phyloP scores from a whole-genome alignment of 1,140 invertebrate species.

The Bacillus rossius region DNA sequence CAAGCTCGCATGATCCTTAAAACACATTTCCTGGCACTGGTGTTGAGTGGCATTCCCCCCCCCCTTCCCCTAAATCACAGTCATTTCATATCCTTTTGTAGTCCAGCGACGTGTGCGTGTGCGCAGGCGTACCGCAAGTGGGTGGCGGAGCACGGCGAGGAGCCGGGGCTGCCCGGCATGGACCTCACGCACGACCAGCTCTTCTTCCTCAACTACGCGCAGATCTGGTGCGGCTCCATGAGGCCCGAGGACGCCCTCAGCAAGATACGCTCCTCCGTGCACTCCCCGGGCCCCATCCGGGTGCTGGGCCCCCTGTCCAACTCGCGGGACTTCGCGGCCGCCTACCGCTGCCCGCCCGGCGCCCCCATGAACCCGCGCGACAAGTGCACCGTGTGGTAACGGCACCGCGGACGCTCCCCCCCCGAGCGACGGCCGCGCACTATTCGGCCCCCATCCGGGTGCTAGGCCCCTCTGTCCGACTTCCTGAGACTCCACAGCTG shows the following conservation, averaged over 20 bases:
- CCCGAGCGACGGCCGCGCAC: too few species aligned
- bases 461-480: constrained; percentile 86
- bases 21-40: too few species aligned
- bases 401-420: constrained; percentile 4
- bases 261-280: constrained; percentile 91
- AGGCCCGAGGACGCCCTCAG: constrained; percentile 91
- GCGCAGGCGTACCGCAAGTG: constrained; percentile 72
- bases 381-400: constrained; percentile 92
- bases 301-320: constrained; percentile 91
- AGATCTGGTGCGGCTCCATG: constrained; percentile 98
- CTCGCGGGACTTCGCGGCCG: constrained; percentile 82
- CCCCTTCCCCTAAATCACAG: too few species aligned
- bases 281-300: constrained; percentile 89
- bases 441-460: constrained; percentile 50
- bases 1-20: too few species aligned
- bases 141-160: constrained; percentile 63
- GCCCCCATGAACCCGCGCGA: constrained; percentile 86
- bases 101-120: too few species aligned
- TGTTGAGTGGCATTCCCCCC: too few species aligned
- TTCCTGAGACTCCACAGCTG: constrained; percentile 82
- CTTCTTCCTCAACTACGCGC: constrained; percentile 85
- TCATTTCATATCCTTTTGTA: too few species aligned
- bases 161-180: constrained; percentile 68
- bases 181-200: constrained; percentile 81
- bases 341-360: constrained; percentile 70